phyloP scores from a whole-genome alignment of 2,113 vertebrate genomes.

The Ammodramus savannarum region DNA sequence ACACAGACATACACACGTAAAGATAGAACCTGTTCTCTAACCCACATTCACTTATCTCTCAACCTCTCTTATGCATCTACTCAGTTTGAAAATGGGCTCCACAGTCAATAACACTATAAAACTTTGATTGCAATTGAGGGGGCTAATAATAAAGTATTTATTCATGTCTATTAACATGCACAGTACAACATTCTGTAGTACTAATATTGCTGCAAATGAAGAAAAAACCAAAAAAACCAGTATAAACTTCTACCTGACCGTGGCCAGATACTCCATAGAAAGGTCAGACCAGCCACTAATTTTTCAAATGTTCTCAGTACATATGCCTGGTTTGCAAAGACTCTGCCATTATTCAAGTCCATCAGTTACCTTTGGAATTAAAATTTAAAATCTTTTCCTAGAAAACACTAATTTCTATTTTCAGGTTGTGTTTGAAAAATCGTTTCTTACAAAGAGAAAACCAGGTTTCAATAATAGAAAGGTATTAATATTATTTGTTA shows the following conservation, averaged over 20 bases:
- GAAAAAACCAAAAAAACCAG: neutral
- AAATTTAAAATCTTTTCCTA: neutral
- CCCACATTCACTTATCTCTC: neutral
- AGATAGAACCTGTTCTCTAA: neutral
- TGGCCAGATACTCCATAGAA: neutral
- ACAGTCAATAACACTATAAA: neutral
- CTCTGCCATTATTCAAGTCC: neutral
- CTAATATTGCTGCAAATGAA: neutral
- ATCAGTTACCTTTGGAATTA: neutral
- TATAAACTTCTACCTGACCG: neutral
- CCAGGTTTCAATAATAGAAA: neutral
- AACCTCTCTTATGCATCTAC: neutral
- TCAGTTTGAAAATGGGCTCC: neutral
- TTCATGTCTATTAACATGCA: neutral
- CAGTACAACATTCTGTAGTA: neutral
- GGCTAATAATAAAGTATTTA: neutral
- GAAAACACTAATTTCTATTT: neutral
- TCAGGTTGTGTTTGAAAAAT: neutral
- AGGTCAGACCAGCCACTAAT: neutral
- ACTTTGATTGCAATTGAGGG: neutral
- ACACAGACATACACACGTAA: neutral
- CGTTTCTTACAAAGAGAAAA: neutral
- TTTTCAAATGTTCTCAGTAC: neutral
- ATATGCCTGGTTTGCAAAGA: neutral
- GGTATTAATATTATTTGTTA: neutral